Evolutionary conservation across 2,888 invertebrate genomes (phyloP).

Genomic region (Cantharis rufa): DNA sequence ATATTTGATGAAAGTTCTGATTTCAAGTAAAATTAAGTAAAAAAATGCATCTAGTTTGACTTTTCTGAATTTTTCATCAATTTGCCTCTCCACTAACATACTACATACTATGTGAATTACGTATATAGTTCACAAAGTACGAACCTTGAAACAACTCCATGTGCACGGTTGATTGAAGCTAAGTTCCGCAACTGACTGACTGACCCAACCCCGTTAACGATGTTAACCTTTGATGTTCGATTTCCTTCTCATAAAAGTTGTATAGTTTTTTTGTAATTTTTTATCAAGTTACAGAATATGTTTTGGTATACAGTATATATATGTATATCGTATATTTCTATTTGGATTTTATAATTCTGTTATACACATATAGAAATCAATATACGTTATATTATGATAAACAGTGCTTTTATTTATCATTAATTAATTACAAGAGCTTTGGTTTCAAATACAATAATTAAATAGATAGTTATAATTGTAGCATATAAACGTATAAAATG

Average conservation of each 20-base stretch:
- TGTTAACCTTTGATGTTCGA: constrained; percentile 29
- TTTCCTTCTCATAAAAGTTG: constrained; percentile 4
- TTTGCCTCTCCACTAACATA: no score
- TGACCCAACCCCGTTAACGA: constrained; percentile 19
- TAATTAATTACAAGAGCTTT: not conserved
- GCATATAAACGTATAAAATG: not conserved
- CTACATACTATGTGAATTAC: not conserved
- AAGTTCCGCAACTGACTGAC: constrained; percentile 18
- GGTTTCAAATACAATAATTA: not conserved
- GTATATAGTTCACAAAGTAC: not conserved
- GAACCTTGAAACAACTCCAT: constrained; percentile 8
- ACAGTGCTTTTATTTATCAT: not conserved
- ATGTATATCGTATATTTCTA: not conserved
- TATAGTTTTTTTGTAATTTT: not conserved
- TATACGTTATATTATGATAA: no score
- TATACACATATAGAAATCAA: no score
- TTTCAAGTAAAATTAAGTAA: no score
- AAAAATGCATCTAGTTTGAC: no score
- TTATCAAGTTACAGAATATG: not conserved
- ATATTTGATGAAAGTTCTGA: no score
- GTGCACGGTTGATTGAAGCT: constrained; percentile 31
- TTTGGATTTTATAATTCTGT: no score
- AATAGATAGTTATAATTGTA: not conserved
- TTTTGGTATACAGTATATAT: not conserved
- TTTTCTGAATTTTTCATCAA: no score